Conservation (phyloP, 2,888 invertebrate genomes). For the Lasioglossum marginatum region DNA sequence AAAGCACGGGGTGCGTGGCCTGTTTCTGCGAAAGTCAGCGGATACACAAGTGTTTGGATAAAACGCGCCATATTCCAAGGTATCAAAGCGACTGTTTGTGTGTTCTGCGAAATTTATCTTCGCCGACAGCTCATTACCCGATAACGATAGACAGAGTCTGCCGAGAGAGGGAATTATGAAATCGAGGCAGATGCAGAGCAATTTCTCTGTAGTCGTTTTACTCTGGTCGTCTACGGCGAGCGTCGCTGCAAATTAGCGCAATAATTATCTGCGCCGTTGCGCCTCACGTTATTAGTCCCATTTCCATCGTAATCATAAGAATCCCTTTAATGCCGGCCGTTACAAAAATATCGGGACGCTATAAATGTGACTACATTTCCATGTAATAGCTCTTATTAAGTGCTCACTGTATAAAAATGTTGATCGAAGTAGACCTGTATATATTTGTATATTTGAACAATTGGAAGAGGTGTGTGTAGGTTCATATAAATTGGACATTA, state of each 20-base stretch:
- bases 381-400: neutral
- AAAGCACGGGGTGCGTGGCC: neutral
- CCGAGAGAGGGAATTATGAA: conserved; percentile 46
- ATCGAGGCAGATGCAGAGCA: conserved; percentile 41
- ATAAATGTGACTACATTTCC: neutral
- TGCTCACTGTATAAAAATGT: neutral
- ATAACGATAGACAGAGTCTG: conserved; percentile 58
- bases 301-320: neutral
- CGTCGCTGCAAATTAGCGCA: neutral
- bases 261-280: conserved; percentile 2
- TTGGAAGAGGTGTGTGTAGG: neutral
- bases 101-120: conserved; percentile 68
- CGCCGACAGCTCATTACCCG: conserved; percentile 72
- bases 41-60: conserved; percentile 8
- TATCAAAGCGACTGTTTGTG: conserved; percentile 62
- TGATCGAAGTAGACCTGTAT: neutral
- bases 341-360: neutral
- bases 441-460: neutral
- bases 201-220: conserved; percentile 1
- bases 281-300: neutral
- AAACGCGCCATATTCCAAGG: conserved; percentile 49
- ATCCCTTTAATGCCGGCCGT: neutral
- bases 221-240: neutral
- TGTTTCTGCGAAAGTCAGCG: neutral
- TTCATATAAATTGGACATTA: too few species aligned